Base-by-base conservation (phyloP, 2,113 vertebrate species). In the Phasianus colchicus region DNA sequence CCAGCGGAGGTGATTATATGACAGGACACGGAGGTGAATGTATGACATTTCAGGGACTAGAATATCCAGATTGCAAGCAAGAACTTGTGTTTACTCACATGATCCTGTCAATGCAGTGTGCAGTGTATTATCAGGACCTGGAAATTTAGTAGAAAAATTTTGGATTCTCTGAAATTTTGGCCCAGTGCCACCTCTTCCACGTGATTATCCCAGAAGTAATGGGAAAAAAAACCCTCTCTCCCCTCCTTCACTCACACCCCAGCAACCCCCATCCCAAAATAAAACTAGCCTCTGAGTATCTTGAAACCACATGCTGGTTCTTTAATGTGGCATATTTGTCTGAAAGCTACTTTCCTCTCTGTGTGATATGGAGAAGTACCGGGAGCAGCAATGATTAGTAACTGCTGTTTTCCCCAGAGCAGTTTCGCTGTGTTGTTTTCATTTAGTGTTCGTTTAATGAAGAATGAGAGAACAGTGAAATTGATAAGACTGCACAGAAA, bases 401-500 rank as follows among this genome's bases (percentile, higher is more conserved):
- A 91, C 21, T 3, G 65, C 43, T 95, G 88, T 84, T 94, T 83
- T 94, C 83, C 55, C 34, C 6, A 40, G 1, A 70, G 75, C 24
- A 54, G 42, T 80, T 92, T 94, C 80, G n/a, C 67, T 63, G 48
- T 63, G 54, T 54, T 89, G 29, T 84, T 89, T 95, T 92, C 75
- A 54, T 85, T 96, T 85, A 79, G 48, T 40, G 27, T 88, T 83
- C 64, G 45, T 90, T 74, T 73, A 93, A 89, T 38, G 91, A 90
- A 73, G 70, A 94, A 70, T 34, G 19, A 73, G 58, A 89, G 79
- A 92, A 89, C 66, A 79, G n/a, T 92, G 74, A 92, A 65, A 92
- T 76, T 70, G 50, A 50, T 90, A 93, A 93, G 34, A 70, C 34
- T 87, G 21, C 47, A 74, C 30, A 83, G 67, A 43, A 87, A 77